A percentile compares a stretch with the other conserved stretches of the same genome.
Evolutionary conservation across 1,140 invertebrate genomes (phyloP).

Genomic region (Heliconius congener): DNA sequence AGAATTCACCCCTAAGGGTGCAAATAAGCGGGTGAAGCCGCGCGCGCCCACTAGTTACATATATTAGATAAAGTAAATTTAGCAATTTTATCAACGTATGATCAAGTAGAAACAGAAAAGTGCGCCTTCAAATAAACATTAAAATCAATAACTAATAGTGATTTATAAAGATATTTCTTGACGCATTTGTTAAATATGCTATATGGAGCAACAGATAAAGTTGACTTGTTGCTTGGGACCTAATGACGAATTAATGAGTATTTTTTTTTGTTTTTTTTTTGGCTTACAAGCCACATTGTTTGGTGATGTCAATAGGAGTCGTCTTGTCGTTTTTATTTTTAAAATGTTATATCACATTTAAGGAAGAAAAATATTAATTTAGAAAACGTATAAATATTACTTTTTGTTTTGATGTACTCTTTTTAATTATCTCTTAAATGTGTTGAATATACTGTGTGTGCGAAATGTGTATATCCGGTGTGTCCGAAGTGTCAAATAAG

Average conservation of each 20-base stretch:
- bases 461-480: constrained; percentile 46
- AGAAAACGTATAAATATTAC: too few relatives aligned
- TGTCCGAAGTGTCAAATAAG: constrained; percentile 24
- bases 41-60: too few relatives aligned
- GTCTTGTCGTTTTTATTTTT: constrained; percentile 32
- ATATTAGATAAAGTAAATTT: neutral
- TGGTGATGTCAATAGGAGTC: constrained; percentile 19
- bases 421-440: neutral
- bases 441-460: constrained; percentile 12
- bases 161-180: constrained; percentile 50
- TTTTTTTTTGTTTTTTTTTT: constrained; percentile 23
- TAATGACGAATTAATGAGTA: constrained; percentile 71
- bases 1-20: too few relatives aligned
- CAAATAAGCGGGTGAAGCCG: too few relatives aligned
- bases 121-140: neutral
- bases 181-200: constrained; percentile 63
- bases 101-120: neutral
- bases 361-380: too few relatives aligned
- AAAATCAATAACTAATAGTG: constrained; percentile 11
- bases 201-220: constrained; percentile 66
- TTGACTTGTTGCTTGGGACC: constrained; percentile 36
- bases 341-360: neutral
- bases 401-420: neutral
- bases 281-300: constrained; percentile 42
- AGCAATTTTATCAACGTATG: neutral